Conservation (phyloP, 1,140 invertebrate genomes). For the Cyclargus thomasi region DNA sequence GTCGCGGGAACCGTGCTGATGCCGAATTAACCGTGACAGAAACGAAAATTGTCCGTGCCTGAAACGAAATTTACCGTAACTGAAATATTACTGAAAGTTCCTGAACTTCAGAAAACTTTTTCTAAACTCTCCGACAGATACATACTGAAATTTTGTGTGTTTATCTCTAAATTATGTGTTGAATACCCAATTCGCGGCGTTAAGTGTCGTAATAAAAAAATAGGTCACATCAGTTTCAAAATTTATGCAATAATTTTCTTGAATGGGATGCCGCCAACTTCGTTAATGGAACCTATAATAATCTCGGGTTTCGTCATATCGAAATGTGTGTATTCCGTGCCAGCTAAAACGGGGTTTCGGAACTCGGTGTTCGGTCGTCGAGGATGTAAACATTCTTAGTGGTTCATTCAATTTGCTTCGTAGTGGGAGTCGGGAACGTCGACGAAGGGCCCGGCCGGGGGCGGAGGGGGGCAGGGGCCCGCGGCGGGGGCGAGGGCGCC, state of each 20-base stretch:
- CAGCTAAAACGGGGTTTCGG: conserved; percentile 21
- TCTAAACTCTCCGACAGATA: too few species aligned
- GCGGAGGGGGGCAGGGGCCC: conserved; percentile 23
- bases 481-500: conserved; percentile 34
- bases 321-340: background rate
- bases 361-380: conserved; percentile 22
- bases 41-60: background rate
- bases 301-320: background rate
- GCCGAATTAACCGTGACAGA: background rate
- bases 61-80: background rate
- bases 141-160: too few species aligned
- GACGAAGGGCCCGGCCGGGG: conserved; percentile 49
- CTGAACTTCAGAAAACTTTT: background rate
- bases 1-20: background rate
- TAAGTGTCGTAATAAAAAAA: background rate
- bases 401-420: conserved; percentile 62
- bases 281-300: conserved; percentile 1
- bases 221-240: background rate
- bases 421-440: conserved; percentile 60
- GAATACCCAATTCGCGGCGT: too few species aligned
- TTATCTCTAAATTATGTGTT: too few species aligned
- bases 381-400: conserved; percentile 58
- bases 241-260: background rate
- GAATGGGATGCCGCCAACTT: background rate
- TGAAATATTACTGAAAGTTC: background rate